A percentile compares a stretch with the other conserved stretches of the same genome.
phyloP scores from a whole-genome alignment of 2,888 invertebrate genomes.

The Eurois occulta region DNA sequence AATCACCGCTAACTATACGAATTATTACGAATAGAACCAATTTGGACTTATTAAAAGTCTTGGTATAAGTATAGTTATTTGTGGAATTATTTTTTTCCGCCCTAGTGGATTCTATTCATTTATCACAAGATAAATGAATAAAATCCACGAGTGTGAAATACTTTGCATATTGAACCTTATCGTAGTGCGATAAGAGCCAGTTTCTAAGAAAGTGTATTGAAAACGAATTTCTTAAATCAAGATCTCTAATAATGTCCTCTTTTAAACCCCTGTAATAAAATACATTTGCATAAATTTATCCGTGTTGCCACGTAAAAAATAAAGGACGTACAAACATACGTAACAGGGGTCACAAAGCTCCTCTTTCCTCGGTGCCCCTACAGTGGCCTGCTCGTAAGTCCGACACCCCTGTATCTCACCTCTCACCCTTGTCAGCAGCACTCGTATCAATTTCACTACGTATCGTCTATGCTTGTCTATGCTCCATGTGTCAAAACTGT shows the following conservation, averaged over 20 bases:
- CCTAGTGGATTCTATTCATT: too few species aligned
- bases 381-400: constrained; percentile 30
- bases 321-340: constrained; percentile 12
- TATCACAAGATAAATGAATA: too few species aligned
- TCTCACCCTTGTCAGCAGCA: constrained; percentile 61
- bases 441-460: constrained; percentile 59
- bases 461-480: constrained; percentile 41
- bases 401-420: constrained; percentile 55
- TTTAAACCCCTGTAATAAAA: background rate
- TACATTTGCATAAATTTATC: background rate
- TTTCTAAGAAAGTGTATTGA: background rate
- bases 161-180: background rate
- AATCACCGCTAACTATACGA: too few species aligned
- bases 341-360: constrained; percentile 30
- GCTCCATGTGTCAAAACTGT: constrained; percentile 40
- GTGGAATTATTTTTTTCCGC: too few species aligned
- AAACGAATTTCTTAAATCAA: background rate
- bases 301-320: constrained; percentile 9
- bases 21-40: too few species aligned
- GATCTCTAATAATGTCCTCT: background rate
- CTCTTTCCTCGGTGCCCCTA: constrained; percentile 31
- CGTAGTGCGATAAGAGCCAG: background rate
- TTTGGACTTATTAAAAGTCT: too few species aligned
- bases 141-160: background rate
- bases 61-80: too few species aligned